Conservation (phyloP, 2,888 invertebrate genomes). For the Eilema griseolum region DNA sequence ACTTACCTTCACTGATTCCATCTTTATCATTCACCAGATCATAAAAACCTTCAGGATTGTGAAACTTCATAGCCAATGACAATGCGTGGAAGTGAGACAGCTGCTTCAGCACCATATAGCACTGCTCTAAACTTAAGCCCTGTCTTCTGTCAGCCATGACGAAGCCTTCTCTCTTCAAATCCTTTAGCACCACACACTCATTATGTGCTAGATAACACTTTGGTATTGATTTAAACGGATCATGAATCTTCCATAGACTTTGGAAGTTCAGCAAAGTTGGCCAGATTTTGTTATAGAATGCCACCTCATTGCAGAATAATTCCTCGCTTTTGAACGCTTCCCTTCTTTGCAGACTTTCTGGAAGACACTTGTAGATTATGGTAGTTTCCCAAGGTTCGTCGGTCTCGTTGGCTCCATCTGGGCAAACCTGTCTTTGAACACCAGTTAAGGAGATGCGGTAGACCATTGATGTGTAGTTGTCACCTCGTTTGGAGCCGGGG, state of each 20-base stretch:
- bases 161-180: conserved; percentile 87
- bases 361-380: conserved; percentile 91
- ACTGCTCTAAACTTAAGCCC: conserved; percentile 88
- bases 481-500: conserved; percentile 91
- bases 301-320: conserved; percentile 90
- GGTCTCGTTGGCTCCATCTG: conserved; percentile 63
- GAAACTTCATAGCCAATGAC: conserved; percentile 88
- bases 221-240: conserved; percentile 86
- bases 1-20: conserved; percentile 80
- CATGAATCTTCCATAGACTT: conserved; percentile 70
- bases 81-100: conserved; percentile 89
- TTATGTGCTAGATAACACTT: conserved; percentile 88
- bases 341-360: conserved; percentile 88
- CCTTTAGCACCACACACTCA: conserved; percentile 87
- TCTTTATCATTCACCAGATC: conserved; percentile 80
- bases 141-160: conserved; percentile 89
- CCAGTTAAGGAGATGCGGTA: conserved; percentile 89
- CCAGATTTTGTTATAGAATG: conserved; percentile 91
- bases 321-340: conserved; percentile 91
- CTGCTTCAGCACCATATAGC: conserved; percentile 86
- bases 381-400: conserved; percentile 88
- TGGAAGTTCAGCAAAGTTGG: conserved; percentile 89
- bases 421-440: conserved; percentile 61
- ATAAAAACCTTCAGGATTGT: conserved; percentile 86
- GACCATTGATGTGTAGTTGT: conserved; percentile 91